These are phyloP conservation scores for Sebastes variabilis DNA, from an alignment of 2,797 vertebrate genomes.

Conservation along the genomic window DNA sequence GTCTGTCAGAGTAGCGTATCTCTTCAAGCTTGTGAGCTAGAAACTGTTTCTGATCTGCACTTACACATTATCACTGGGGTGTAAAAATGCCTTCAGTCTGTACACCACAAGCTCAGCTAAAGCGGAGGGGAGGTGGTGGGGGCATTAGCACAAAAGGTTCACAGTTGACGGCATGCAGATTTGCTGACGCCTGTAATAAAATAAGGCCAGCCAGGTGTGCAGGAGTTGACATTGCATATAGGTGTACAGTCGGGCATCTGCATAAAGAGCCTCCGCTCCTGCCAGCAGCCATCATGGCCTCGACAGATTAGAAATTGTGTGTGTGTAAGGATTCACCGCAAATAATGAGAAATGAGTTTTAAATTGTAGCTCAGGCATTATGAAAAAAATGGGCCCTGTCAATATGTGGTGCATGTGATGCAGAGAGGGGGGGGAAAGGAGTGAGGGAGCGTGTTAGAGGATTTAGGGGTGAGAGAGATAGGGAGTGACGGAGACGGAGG, in stretches of 20 bases:
- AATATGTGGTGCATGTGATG: conserved; percentile 75
- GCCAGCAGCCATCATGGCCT: conserved; percentile 69
- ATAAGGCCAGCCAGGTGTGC: conserved; percentile 73
- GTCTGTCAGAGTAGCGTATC: conserved; percentile 46
- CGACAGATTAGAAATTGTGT: conserved; percentile 82
- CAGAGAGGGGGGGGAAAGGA: conserved; percentile 22
- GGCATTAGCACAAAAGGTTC: conserved; percentile 71
- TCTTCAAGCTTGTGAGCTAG: conserved; percentile 46
- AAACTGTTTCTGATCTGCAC: conserved; percentile 67
- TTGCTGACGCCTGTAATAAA: conserved; percentile 80
- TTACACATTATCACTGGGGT: conserved; percentile 68
- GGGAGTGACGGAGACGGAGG: conserved; percentile 35
- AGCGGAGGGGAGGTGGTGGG: background rate
- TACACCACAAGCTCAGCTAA: conserved; percentile 55
- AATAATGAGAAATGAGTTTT: conserved; percentile 85
- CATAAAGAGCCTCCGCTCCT: conserved; percentile 68
- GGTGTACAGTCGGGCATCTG: conserved; percentile 73
- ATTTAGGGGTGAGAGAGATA: conserved; percentile 71
- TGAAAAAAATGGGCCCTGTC: conserved; percentile 74
- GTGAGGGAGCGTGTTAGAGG: conserved; percentile 53
- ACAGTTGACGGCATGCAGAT: conserved; percentile 75
- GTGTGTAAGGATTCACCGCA: conserved; percentile 76
- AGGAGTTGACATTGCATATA: conserved; percentile 79
- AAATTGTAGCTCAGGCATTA: conserved; percentile 81
- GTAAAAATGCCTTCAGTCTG: conserved; percentile 59